These are phyloP conservation scores for Tetranychus piercei DNA, from an alignment of 2,888 invertebrate genomes.

Conservation along the genomic window DNA sequence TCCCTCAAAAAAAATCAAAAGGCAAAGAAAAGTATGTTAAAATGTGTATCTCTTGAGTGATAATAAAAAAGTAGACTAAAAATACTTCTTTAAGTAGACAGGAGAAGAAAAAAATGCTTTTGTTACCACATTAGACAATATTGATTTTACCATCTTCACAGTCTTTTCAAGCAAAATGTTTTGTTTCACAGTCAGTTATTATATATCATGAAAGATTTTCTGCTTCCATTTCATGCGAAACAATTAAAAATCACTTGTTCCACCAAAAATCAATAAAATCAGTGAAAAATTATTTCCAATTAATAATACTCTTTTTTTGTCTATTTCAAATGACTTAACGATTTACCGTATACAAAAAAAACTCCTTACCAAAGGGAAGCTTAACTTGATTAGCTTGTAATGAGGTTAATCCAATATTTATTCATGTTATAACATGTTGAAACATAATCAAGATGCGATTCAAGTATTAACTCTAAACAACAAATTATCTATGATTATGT, in stretches of 20 bases:
- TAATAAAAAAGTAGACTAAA: background rate
- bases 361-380: background rate
- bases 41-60: background rate
- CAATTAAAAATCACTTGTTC: too few relatives aligned
- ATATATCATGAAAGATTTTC: too few relatives aligned
- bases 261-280: too few relatives aligned
- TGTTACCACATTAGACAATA: background rate
- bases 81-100: background rate
- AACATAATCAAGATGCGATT: background rate
- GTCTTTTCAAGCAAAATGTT: too few relatives aligned
- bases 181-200: too few relatives aligned
- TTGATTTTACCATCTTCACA: background rate
- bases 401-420: conserved; percentile 1
- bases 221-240: too few relatives aligned
- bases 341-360: too few relatives aligned
- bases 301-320: too few relatives aligned
- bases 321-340: too few relatives aligned
- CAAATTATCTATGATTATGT: background rate
- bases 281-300: too few relatives aligned
- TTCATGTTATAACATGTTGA: background rate
- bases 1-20: background rate
- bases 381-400: background rate
- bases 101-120: background rate
- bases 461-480: background rate
- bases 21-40: too few relatives aligned